Base-by-base conservation (phyloP, 2,888 invertebrate genomes). In the Drosophila borborema region DNA sequence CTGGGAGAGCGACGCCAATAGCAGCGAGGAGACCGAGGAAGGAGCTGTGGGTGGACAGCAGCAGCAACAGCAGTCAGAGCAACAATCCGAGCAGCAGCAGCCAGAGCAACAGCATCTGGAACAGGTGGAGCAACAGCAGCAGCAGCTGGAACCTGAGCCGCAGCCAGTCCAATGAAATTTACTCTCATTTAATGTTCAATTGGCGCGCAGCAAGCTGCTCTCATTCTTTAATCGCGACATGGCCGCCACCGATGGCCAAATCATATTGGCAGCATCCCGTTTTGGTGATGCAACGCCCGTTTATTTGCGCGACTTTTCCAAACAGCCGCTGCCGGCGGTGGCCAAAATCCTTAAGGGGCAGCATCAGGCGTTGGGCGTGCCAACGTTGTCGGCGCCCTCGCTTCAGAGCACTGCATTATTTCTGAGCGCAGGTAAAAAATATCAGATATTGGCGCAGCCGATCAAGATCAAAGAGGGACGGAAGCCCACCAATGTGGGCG, bases 261-360 rank as follows among this genome's bases (percentile, higher is more conserved):
- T 97, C 93, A 95, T 97, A 93, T 96, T 97, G 93, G 97, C 97
- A 92, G 97, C 97, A 81, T 96, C 97, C 75, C 92, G 93, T 77
- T 93, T 91, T 94, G 95, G 95, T 80, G 93, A 93, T 82, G 89
- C 92, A 64, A 86, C 91, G 79, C 91, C 93, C 60, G 90, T 91
- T 53, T 93, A 93, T 74, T 86, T 93, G 89, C 92, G 93, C 72
- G 93, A 93, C 92, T 96, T 96, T 87, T 94, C 95, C 91, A 96
- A 96, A 92, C 95, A 96, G 90, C 95, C 96, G 66, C 93, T 96
- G 71, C 98, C 98, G 16, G 96, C 96, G 84, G 96, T 98, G 82
- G 97, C 97, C 68, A 98, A 98, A 93, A 97, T 98, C 91, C 96
- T 97, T 89, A 98, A 98, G 93, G 98, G 99, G 77, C 98, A 98